These are phyloP conservation scores for Falco naumanni DNA, from an alignment of 2,797 vertebrate genomes.

Conservation along the genomic window DNA sequence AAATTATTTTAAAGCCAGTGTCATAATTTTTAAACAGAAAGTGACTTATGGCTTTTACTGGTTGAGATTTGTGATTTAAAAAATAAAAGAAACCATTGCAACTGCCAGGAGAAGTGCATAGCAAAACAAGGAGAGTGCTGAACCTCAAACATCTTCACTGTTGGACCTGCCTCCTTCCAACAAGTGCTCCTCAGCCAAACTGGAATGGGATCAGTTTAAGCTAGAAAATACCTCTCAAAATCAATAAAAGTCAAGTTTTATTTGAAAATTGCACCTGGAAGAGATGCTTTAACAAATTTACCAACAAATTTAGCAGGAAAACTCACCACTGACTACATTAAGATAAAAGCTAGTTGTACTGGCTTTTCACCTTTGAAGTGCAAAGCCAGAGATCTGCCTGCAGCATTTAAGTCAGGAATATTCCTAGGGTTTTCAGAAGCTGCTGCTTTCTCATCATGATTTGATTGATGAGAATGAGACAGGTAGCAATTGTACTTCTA, in stretches of 20 bases:
- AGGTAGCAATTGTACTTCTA: not conserved
- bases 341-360: not conserved
- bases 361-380: not conserved
- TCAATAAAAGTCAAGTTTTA: not conserved
- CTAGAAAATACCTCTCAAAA: rapidly evolving
- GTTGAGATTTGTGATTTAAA: not conserved
- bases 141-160: not conserved
- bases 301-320: not conserved
- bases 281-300: not conserved
- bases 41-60: not conserved
- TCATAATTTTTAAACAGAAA: not conserved
- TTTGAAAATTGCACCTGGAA: not conserved
- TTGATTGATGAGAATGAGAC: conserved; percentile 1
- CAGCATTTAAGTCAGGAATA: not conserved
- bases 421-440: not conserved
- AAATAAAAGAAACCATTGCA: not conserved
- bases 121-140: not conserved
- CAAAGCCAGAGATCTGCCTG: not conserved
- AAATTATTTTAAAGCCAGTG: not conserved
- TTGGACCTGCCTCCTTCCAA: not conserved
- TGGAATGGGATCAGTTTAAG: not conserved
- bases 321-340: not conserved
- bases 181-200: not conserved
- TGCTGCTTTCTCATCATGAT: not conserved
- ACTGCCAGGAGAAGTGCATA: not conserved